Evolutionary conservation across 2,888 invertebrate species (phyloP).

Genomic region (Ceraclea dissimilis): DNA sequence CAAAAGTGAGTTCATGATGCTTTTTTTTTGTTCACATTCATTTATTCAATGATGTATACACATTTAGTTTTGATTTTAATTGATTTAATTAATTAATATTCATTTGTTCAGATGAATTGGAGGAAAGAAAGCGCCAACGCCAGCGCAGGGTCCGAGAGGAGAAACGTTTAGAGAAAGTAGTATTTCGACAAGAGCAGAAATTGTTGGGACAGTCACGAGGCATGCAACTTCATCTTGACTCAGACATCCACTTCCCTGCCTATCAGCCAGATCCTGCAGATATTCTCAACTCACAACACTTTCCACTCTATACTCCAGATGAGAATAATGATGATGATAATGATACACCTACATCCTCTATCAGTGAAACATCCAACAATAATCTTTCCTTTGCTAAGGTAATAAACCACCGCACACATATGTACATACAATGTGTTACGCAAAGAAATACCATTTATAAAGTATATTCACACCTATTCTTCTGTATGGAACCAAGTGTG

Average conservation of each 20-base stretch:
- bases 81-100: too few relatives aligned
- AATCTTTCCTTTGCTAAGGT: conserved; percentile 47
- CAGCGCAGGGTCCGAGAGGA: conserved; percentile 70
- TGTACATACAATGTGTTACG: too few relatives aligned
- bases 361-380: conserved; percentile 28
- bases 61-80: too few relatives aligned
- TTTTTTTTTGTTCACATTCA: not conserved
- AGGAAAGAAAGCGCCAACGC: conserved; percentile 60
- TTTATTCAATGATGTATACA: too few relatives aligned
- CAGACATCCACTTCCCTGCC: conserved; percentile 38
- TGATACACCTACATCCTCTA: conserved; percentile 27
- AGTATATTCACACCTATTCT: too few relatives aligned
- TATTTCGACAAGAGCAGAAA: conserved; percentile 63
- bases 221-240: conserved; percentile 55
- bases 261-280: conserved; percentile 28
- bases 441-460: too few relatives aligned
- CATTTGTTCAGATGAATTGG: conserved; percentile 58
- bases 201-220: conserved; percentile 59
- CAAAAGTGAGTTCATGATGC: conserved; percentile 45
- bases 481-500: too few relatives aligned
- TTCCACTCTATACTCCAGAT: conserved; percentile 8
- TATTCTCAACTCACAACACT: not conserved
- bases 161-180: conserved; percentile 68
- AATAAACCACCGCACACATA: too few relatives aligned
- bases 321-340: conserved; percentile 10